Base-by-base conservation (phyloP, 2,113 vertebrate species). In the Pygoscelis antarcticus region DNA sequence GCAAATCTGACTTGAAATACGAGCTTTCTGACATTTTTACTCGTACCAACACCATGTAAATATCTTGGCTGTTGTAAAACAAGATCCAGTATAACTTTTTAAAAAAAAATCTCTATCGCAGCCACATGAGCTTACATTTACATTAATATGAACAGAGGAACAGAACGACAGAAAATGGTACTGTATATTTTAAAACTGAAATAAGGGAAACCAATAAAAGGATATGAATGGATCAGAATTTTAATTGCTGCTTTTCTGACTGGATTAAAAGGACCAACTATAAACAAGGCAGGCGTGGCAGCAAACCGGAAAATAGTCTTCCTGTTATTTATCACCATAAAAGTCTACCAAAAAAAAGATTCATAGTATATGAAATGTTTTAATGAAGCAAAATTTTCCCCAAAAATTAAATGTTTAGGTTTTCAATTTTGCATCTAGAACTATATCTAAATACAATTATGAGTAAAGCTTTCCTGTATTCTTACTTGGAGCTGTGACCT, bases 231-330 rank as follows among this genome's bases (percentile, higher is more conserved):
- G 90, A 98, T 98, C 62, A 99, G 98, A 98, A 99, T 98, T 98
- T 97, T 99, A 98, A 99, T 99, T 96, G 99, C 99, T 54, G 98
- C 92, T 97, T 98, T 98, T 98, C 99, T 98, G 97, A 99, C 51
- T 22, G 96, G 98, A 98, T 99, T 98, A 97, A 99, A 99, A 82
- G 99, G 99, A 93, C 98, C 99, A 98, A 99, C 97, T 89, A 99
- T 97, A 98, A 99, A 99, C 92, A 99, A 98, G 38, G 99, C 99
- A 77, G 98, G 98, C 1, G 98, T 98, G 97, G 99, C 99, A 93
- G 97, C 98, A 98, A 99, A 99, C 16, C 99, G 98, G 98, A 98
- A 99, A 97, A 99, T 99, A 97, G 98, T 99, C 94, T 99, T 99
- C 68, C 98, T 98, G 98, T 98, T 98, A 98, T 99, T 99, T 97